Evolutionary conservation across 2,888 invertebrate species (phyloP).

Genomic region (Nephrotoma flavescens): DNA sequence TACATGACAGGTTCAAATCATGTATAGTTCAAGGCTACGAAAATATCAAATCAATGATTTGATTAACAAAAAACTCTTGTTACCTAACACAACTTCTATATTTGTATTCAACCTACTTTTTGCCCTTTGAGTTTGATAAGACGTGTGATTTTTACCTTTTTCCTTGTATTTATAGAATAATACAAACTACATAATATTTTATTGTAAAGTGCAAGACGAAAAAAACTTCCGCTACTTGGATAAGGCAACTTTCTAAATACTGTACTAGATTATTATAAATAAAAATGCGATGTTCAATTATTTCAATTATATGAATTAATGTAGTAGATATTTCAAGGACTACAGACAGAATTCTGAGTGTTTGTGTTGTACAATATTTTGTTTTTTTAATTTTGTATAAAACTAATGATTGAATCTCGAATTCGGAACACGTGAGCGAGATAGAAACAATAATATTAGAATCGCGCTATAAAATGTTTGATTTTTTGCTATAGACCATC

Average conservation of each 20-base stretch:
- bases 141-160: not conserved
- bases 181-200: not conserved
- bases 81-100: not conserved
- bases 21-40: not conserved
- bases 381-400: not conserved
- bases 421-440: not conserved
- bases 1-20: constrained; percentile 9
- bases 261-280: not conserved
- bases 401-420: not conserved
- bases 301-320: not conserved
- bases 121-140: not conserved
- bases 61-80: not conserved
- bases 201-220: not conserved
- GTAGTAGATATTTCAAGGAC: not conserved
- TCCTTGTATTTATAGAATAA: not conserved
- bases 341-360: not conserved
- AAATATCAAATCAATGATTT: not conserved
- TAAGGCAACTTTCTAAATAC: not conserved
- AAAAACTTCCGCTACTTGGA: not conserved
- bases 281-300: not conserved
- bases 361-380: not conserved
- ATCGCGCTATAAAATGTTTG: not conserved
- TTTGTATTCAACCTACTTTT: not conserved
- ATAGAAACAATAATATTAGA: not conserved
- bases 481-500: not conserved